phyloP scores from a whole-genome alignment of 2,888 invertebrate species.

The Amiota mariae region DNA sequence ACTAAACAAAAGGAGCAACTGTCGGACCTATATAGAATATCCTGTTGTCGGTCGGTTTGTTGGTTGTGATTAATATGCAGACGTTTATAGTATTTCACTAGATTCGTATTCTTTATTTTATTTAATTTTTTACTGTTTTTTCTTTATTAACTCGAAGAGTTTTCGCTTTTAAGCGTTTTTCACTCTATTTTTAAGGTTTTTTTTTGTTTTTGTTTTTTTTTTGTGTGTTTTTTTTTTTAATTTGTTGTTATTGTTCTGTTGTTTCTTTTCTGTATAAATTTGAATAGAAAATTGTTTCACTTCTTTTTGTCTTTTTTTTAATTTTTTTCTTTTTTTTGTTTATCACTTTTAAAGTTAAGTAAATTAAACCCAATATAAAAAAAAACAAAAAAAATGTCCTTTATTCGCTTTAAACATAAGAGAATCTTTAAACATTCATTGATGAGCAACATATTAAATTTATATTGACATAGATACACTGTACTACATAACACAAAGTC shows the following conservation, averaged over 20 bases:
- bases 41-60: slow-evolving; percentile 20
- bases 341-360: neutral
- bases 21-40: slow-evolving; percentile 32
- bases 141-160: slow-evolving; percentile 9
- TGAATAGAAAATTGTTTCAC: slow-evolving; percentile 16
- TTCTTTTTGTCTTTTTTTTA: slow-evolving; percentile 33
- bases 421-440: too few relatives aligned
- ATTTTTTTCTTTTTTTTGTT: neutral
- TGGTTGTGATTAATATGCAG: slow-evolving; percentile 60
- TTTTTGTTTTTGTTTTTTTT: too few relatives aligned
- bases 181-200: slow-evolving; percentile 33
- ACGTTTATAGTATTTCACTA: slow-evolving; percentile 60
- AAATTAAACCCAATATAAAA: neutral
- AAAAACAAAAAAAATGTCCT: too few relatives aligned
- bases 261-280: slow-evolving; percentile 22
- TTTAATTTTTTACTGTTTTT: slow-evolving; percentile 26
- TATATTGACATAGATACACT: too few relatives aligned
- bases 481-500: too few relatives aligned
- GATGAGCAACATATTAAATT: too few relatives aligned
- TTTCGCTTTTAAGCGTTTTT: neutral
- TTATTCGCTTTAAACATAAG: too few relatives aligned
- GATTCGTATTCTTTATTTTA: slow-evolving; percentile 25
- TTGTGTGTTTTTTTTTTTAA: too few relatives aligned
- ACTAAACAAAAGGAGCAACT: slow-evolving; percentile 3
- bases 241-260: slow-evolving; percentile 32